phyloP scores from a whole-genome alignment of 2,797 vertebrate species.

The Limosa lapponica region DNA sequence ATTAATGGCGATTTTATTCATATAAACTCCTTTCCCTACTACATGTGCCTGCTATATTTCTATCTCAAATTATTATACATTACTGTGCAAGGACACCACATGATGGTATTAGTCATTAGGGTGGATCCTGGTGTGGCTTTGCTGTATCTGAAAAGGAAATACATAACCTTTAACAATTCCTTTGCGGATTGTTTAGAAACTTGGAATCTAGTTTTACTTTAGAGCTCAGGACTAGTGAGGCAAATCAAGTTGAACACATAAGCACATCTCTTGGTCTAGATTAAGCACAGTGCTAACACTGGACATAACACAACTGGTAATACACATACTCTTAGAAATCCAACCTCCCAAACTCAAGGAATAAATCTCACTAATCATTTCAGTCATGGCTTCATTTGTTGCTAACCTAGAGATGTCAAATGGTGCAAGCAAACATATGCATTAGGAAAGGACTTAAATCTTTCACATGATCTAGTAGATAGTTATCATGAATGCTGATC shows the following conservation, averaged over 20 bases:
- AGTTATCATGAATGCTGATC: background rate
- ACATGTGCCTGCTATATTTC: background rate
- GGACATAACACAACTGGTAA: background rate
- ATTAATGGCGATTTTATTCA: background rate
- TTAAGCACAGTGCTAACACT: background rate
- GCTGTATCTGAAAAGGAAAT: background rate
- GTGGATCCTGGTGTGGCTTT: background rate
- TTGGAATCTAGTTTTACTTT: background rate
- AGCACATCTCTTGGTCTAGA: background rate
- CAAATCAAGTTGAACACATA: background rate
- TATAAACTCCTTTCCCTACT: background rate
- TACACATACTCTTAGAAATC: fast-evolving
- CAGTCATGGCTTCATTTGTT: background rate
- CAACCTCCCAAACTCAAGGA: background rate
- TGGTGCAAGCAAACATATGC: background rate
- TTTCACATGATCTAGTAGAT: background rate
- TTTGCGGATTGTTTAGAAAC: background rate
- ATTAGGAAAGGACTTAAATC: background rate
- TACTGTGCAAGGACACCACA: background rate
- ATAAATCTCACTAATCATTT: background rate
- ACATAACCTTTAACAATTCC: background rate
- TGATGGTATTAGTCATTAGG: background rate
- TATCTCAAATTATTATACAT: background rate
- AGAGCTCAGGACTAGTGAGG: background rate
- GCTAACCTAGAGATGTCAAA: background rate